Base-by-base conservation (phyloP, 1,140 invertebrate species). In the Battus philenor region DNA sequence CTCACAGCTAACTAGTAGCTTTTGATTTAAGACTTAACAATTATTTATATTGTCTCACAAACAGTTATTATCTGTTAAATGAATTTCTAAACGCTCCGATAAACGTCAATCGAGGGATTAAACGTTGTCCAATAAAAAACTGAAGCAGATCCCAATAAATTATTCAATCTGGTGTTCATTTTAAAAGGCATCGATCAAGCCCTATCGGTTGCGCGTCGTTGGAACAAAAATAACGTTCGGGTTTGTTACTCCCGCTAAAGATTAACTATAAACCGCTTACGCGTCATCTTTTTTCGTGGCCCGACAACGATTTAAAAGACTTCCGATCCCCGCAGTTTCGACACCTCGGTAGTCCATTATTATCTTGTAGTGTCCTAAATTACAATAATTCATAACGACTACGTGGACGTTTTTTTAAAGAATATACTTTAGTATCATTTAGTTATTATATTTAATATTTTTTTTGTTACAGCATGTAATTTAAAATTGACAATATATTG, bases 151-250 rank as follows among this genome's bases (percentile, higher is more conserved):
- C 45, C 54, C 43, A 60, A 73, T 76, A 71, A 71, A 66, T 76
- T 76, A 73, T 69, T 69, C 61, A 63, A 68, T 59, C 53, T 46
- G 41, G 43, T 59, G 49, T 63, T 64, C 57, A 59, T 72, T 70
- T 77, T 73, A 73, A 71, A 66, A 72, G 50, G 62, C 70, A 74
- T 68, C 70, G 61, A 77, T 74, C 73, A 77, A 67, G 55, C 50
- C 47, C 46, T 61, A 64, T 67, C 57, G 44, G 50, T 54, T 49
- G 59, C 53, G 53, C 38, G n/a, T n/a, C n/a, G n/a, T 59, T 61
- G 50, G 51, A 59, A 59, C 59, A 53, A 55, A 64, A 70, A 57
- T 66, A 51, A 65, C 53, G 41, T 30, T 32, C 24, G 53, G 45
- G 50, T n/a, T n/a, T n/a, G n/a, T n/a, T n/a, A n/a, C n/a, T n/a